phyloP scores from a whole-genome alignment of 2,888 invertebrate genomes.

The Deilephila elpenor region DNA sequence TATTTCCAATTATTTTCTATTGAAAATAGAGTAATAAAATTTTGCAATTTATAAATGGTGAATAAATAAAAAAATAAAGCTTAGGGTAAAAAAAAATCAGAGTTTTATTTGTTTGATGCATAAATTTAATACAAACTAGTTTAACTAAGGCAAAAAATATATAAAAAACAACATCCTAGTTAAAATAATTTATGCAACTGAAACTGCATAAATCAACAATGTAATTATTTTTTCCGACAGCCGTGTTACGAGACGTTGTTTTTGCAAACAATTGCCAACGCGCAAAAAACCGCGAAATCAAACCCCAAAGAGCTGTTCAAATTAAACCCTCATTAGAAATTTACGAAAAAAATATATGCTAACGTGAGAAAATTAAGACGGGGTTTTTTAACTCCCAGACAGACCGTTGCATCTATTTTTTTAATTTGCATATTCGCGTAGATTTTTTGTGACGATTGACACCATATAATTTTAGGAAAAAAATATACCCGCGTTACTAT shows the following conservation, averaged over 20 bases:
- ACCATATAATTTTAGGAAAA: slow-evolving; percentile 74
- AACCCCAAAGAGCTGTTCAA: slow-evolving; percentile 84
- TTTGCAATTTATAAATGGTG: too few relatives aligned
- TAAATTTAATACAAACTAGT: not conserved
- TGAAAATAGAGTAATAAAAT: too few relatives aligned
- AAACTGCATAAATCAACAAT: slow-evolving; percentile 76
- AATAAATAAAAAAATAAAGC: too few relatives aligned
- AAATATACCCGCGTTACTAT: slow-evolving; percentile 64
- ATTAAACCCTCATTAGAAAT: slow-evolving; percentile 83
- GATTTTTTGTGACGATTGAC: slow-evolving; percentile 53
- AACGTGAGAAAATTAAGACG: slow-evolving; percentile 83
- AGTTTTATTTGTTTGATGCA: not conserved
- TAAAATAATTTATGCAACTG: slow-evolving; percentile 58
- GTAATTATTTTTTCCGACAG: slow-evolving; percentile 82
- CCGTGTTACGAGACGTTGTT: slow-evolving; percentile 82
- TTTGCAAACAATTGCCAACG: slow-evolving; percentile 72
- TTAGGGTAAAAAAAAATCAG: too few relatives aligned
- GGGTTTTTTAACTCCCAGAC: slow-evolving; percentile 61
- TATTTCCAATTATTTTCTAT: too few relatives aligned
- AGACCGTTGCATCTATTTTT: slow-evolving; percentile 76
- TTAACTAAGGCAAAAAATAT: not conserved
- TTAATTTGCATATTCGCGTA: slow-evolving; percentile 53
- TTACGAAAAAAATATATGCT: slow-evolving; percentile 70
- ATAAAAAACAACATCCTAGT: not conserved
- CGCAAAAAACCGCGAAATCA: slow-evolving; percentile 72